Evolutionary conservation across 2,888 invertebrate genomes (phyloP).

Genomic region (Drosophila neonasuta): DNA sequence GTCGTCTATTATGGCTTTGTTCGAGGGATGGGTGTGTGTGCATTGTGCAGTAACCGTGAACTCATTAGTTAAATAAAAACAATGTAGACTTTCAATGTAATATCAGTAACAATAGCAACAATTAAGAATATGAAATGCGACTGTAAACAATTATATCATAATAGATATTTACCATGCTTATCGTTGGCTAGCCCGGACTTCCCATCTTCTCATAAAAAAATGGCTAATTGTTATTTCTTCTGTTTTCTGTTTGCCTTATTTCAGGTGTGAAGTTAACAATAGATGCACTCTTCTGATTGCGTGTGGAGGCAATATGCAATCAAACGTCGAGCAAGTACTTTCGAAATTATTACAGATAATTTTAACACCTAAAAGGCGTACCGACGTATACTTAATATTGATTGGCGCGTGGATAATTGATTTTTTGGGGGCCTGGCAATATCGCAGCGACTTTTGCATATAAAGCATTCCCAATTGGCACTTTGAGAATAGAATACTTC

Average conservation of each 20-base stretch:
- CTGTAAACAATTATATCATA: constrained; percentile 52
- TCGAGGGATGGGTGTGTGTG: constrained; percentile 25
- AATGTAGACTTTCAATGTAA: constrained; percentile 28
- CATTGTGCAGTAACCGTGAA: constrained; percentile 17
- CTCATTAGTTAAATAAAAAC: constrained; percentile 44
- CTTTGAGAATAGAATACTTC: not conserved
- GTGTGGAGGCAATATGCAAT: constrained; percentile 10
- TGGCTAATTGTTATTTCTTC: constrained; percentile 42
- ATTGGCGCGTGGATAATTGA: constrained; percentile 9
- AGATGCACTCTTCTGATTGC: constrained; percentile 33
- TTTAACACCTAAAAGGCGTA: constrained; percentile 38
- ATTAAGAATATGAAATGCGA: constrained; percentile 38
- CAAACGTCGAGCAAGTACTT: constrained; percentile 7
- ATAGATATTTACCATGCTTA: constrained; percentile 62
- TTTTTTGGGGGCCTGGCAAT: constrained; percentile 10
- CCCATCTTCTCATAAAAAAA: constrained; percentile 40
- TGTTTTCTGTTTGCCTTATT: constrained; percentile 18
- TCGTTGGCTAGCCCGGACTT: constrained; percentile 41
- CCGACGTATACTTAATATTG: constrained; percentile 5
- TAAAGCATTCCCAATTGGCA: not conserved
- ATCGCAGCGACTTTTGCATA: not conserved
- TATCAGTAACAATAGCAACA: constrained; percentile 38
- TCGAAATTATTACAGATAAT: constrained; percentile 3
- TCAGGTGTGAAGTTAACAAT: constrained; percentile 44
- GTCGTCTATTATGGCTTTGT: constrained; percentile 9